A percentile compares a stretch with the other conserved stretches of the same genome.
These are phyloP conservation scores for Acheta domesticus DNA, from an alignment of 2,888 invertebrate species.

Conservation along the genomic window DNA sequence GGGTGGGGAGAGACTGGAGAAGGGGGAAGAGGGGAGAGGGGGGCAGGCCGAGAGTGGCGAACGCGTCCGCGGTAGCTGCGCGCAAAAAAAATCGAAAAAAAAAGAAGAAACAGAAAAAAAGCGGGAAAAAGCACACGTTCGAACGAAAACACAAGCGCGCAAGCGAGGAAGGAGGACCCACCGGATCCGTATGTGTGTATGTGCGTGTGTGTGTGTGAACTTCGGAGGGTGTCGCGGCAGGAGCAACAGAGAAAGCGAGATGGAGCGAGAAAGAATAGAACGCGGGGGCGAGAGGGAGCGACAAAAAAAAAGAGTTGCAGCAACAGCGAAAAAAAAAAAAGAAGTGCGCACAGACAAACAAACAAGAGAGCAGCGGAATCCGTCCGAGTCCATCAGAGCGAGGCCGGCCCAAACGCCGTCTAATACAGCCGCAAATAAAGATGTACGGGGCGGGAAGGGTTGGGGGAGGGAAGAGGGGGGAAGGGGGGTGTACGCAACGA, in stretches of 20 bases:
- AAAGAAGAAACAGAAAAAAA: background rate
- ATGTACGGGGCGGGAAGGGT: background rate
- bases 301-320: background rate
- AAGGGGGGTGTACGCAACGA: background rate
- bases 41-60: background rate
- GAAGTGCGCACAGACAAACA: background rate
- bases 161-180: background rate
- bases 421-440: conserved; percentile 18
- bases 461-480: background rate
- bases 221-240: background rate
- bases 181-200: background rate
- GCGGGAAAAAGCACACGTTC: background rate
- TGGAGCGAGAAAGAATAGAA: background rate
- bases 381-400: conserved; percentile 18
- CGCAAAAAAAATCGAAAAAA: too few species aligned
- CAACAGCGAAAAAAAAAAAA: background rate
- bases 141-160: background rate
- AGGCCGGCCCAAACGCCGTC: background rate
- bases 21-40: background rate
- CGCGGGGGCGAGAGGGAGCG: background rate
- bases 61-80: too few species aligned
- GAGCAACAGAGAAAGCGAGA: background rate
- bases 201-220: too few species aligned
- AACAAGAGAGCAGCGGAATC: conserved; percentile 18
- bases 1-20: background rate